Evolutionary conservation across 1,140 invertebrate genomes (phyloP).

Genomic region (Caligus rogercresseyi): DNA sequence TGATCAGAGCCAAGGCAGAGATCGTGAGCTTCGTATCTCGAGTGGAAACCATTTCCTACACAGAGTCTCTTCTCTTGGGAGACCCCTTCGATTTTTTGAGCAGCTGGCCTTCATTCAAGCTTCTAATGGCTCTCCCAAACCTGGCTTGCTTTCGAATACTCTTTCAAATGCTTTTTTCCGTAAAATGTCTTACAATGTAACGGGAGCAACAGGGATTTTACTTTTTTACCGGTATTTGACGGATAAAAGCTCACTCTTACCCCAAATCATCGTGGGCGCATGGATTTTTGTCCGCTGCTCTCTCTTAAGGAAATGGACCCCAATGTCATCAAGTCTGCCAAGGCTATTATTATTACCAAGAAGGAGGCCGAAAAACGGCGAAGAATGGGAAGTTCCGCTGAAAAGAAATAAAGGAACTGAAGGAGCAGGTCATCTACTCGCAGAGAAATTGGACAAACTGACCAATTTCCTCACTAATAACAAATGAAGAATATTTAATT

Average conservation of each 20-base stretch:
- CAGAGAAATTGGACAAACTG: background rate
- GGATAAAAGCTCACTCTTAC: background rate
- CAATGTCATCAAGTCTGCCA: background rate
- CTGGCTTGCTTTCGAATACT: background rate
- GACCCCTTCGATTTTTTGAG: conserved; percentile 23
- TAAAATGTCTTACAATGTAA: conserved; percentile 4
- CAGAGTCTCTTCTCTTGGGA: conserved; percentile 45
- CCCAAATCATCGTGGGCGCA: background rate
- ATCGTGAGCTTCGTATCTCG: conserved; percentile 48
- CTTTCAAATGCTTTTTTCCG: background rate
- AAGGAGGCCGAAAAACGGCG: background rate
- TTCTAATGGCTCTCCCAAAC: background rate
- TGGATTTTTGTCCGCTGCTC: background rate
- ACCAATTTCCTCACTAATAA: background rate
- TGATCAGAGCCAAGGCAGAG: conserved; percentile 19
- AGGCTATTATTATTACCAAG: background rate
- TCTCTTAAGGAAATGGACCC: background rate
- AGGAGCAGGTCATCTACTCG: background rate
- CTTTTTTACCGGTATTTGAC: conserved; percentile 8
- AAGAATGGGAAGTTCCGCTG: background rate
- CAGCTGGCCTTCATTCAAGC: conserved; percentile 11
- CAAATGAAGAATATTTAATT: too few relatives aligned
- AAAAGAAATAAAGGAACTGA: background rate
- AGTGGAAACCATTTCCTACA: conserved; percentile 46
- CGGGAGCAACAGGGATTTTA: conserved; percentile 7